Evolutionary conservation across 37 sponge, comb jelly and placozoan genomes (phyloP), one percentile per base, ranked within the genome.

Genomic region (Mnemiopsis leidyi): DNA sequence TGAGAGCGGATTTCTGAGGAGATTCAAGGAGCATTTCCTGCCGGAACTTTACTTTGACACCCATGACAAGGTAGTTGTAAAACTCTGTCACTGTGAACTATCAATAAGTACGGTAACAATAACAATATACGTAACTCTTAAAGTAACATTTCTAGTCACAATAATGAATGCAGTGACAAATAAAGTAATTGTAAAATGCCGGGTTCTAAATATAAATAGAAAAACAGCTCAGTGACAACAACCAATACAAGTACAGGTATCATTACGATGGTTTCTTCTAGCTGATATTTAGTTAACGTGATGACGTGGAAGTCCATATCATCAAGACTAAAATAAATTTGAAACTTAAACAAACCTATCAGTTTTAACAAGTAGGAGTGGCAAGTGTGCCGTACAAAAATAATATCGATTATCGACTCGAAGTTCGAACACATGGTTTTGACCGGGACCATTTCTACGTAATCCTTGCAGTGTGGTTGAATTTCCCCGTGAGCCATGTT

Each of bases 11-110:
- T 34, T 77, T 32, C 36, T 77, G 79, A 77, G 36, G 36, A 77
- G 32, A 32, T 77, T 77, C 79, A 77, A 77, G 32, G 32, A 77
- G 79, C 79, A 77, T 77, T 77, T 77, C 79, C 35, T 77, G 33
- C 79, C 79, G 18, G 61, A 48, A 48, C 61, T 48, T 18, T 48
- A 48, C 13, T 48, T 48, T 13, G 61, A 48, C 13, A 5, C 5
- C 5, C 35, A 26, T 34, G 20, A 77, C 30, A 32, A 77, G 79
- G 79, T 77, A 77, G 13, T 34, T 31, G n/a, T n/a, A n/a, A n/a
- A n/a, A n/a, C n/a, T n/a, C n/a, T n/a, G n/a, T n/a, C n/a, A n/a
- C n/a, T n/a, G n/a, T n/a, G n/a, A n/a, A n/a, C n/a, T n/a, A n/a
- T n/a, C n/a, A n/a, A n/a, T n/a, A n/a, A n/a, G n/a, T n/a, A n/a